Evolutionary conservation across 2,888 invertebrate species (phyloP), one percentile per base, ranked within the genome.

Genomic region (Andricus quercusramuli): DNA sequence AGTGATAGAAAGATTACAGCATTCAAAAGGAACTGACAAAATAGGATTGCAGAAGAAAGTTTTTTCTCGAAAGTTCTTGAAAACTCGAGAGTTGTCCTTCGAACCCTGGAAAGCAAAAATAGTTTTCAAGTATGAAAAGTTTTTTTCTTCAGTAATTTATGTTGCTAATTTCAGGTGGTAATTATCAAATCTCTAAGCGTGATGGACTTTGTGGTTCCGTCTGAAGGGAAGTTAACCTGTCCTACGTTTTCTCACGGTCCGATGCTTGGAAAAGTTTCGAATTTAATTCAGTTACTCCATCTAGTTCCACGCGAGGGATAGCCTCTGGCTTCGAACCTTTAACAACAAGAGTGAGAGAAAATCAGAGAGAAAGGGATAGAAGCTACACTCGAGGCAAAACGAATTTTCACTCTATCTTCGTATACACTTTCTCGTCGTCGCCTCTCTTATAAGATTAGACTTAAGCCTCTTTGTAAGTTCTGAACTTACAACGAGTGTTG

Each of bases 331-430:
- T 74, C 56, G 74, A 47, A 56, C 41, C 29, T 65, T 47, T 32
- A 79, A 64, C 59, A 74, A 47, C 59, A 66, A 64, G 66, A 67
- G 78, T 20, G 44, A 77, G 76, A 83, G 79, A 56, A 70, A 70
- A 22, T 65, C 20, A 47, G 64, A 64, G n/a, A 41, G 41, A 65
- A 59, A 77, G 44, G 22, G 29, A 25, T 17, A 29, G 25, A 64
- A n/a, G 32, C 15, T 20, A 25, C 22, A 56, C 51, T 51, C 29
- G 13, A 74, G 56, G 74, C 56, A 74, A 74, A 74, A 59, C 74
- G 74, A 74, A 74, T 74, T 74, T 74, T 74, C 74, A 74, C 74
- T 74, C 56, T 74, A 74, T 74, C 56, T 74, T 59, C 56, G 70
- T 74, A 59, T 74, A 74, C 51, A 74, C 32, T 56, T 74, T 74